Evolutionary conservation across 2,888 invertebrate species (phyloP).

Genomic region (Hypsopygia costalis): DNA sequence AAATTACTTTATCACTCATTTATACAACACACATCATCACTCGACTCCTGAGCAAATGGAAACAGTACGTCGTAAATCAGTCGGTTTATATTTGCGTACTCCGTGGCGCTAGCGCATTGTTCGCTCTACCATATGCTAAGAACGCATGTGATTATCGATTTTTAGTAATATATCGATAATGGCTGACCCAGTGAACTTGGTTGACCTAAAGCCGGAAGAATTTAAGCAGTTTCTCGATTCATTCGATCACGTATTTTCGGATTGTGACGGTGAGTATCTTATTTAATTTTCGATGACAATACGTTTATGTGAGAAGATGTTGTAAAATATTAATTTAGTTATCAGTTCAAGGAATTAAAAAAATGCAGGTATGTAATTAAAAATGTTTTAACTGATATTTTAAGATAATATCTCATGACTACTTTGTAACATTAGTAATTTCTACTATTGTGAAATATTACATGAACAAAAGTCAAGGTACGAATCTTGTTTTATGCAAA

Average conservation of each 20-base stretch:
- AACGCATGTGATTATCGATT: slow-evolving; percentile 41
- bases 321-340: too few species aligned
- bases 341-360: too few species aligned
- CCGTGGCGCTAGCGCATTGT: slow-evolving; percentile 56
- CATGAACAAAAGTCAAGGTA: too few species aligned
- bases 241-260: slow-evolving; percentile 87
- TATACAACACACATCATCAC: too few species aligned
- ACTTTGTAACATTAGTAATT: too few species aligned
- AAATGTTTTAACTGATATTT: too few species aligned
- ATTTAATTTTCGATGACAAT: slow-evolving; percentile 6
- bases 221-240: slow-evolving; percentile 78
- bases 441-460: too few species aligned
- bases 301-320: slow-evolving; percentile 1
- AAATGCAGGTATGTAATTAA: too few species aligned
- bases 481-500: too few species aligned
- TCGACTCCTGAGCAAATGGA: slow-evolving; percentile 25
- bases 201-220: slow-evolving; percentile 57
- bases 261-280: slow-evolving; percentile 88
- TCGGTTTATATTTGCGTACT: slow-evolving; percentile 36
- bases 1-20: too few species aligned
- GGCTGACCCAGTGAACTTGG: slow-evolving; percentile 53
- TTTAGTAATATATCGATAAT: slow-evolving; percentile 22
- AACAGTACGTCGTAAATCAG: slow-evolving; percentile 20
- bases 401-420: too few species aligned
- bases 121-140: slow-evolving; percentile 38